Base-by-base conservation (phyloP, 2,888 invertebrate species). In the Pyralis farinalis region DNA sequence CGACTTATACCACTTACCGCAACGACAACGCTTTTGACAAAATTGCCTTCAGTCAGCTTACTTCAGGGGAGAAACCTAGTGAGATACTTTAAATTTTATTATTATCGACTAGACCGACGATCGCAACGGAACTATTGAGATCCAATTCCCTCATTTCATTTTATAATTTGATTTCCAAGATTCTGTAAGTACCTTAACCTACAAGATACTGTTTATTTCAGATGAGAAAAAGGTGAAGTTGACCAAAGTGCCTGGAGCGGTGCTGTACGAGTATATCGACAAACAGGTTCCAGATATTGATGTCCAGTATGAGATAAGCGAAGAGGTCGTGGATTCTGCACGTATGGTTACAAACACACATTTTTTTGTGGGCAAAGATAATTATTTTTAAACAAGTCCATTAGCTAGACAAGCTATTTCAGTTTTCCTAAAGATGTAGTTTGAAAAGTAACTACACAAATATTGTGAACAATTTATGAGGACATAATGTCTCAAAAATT, bases 1-100 rank as follows among this genome's bases (percentile, higher is more conserved):
- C 49, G 0, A 46, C 44, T 28, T 67, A 54, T 38, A 83, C 83
- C 0, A 76, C 72, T 0, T 87, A 84, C 51, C 58, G 50, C 21
- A 55, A 65, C 6, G 79, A 84, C 38, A 86, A 85, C 30, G 80
- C 73, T 0, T 88, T 66, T 40, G 87, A 88, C 37, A 70, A 82
- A 34, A 58, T 73, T 12, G 86, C 87, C 0, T 51, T 84, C 0
- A 85, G 86, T 31, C 87, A 88, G 43, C 71, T 83, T 6, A 84
- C 82, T 7, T 70, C 53, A 9, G 85, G 83, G 1, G 76, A 80
- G 0, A 71, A 50, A 42, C 77, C 78, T 11, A 82, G 86, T 86
- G 30, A 59, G 46, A n/a, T n/a, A n/a, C n/a, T n/a, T n/a, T n/a
- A n/a, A n/a, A n/a, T n/a, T n/a, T n/a, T n/a, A n/a, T n/a, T n/a